Evolutionary conservation across 2,888 invertebrate genomes (phyloP).

Genomic region (Ophonus ardosiacus): DNA sequence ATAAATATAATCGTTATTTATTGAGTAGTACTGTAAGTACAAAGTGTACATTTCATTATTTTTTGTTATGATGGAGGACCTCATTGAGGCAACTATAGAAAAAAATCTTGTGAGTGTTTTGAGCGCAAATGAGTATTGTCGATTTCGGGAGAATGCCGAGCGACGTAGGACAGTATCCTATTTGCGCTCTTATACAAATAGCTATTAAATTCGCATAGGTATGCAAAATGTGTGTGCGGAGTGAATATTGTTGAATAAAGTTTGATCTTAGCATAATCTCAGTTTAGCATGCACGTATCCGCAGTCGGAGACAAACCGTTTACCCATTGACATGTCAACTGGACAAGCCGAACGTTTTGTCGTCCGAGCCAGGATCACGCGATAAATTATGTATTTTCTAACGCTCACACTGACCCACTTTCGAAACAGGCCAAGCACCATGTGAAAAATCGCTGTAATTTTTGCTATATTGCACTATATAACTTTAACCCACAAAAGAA

Average conservation of each 20-base stretch:
- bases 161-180: no score
- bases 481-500: slow-evolving; percentile 39
- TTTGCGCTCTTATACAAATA: no score
- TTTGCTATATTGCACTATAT: slow-evolving; percentile 37
- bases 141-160: no score
- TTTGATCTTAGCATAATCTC: slow-evolving; percentile 25
- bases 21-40: no score
- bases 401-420: slow-evolving; percentile 34
- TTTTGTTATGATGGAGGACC: no score
- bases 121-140: no score
- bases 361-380: slow-evolving; percentile 26
- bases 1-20: no score
- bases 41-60: no score
- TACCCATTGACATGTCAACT: slow-evolving; percentile 40
- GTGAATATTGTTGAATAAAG: background rate
- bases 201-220: background rate
- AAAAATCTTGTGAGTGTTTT: no score
- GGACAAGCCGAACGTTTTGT: slow-evolving; percentile 17
- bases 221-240: background rate
- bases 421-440: slow-evolving; percentile 24
- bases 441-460: slow-evolving; percentile 47
- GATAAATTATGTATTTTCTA: slow-evolving; percentile 53
- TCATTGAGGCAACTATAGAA: no score
- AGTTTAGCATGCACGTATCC: slow-evolving; percentile 15
- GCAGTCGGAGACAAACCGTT: slow-evolving; percentile 31